Evolutionary conservation across 2,888 invertebrate species (phyloP).

Genomic region (Cetonia aurata): DNA sequence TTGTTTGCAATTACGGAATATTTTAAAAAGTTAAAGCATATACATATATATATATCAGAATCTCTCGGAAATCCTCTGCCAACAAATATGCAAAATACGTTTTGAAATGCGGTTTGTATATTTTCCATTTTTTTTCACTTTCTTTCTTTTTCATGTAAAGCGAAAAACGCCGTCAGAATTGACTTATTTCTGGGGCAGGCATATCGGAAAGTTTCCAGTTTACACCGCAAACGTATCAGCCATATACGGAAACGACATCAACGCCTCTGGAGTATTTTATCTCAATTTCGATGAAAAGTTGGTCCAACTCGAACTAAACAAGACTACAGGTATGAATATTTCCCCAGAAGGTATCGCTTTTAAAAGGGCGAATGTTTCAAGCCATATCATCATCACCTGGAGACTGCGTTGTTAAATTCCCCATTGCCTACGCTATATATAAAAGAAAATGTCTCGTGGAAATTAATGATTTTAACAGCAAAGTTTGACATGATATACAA

Average conservation of each 20-base stretch:
- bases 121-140: background rate
- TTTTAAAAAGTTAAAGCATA: background rate
- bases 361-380: too few relatives aligned
- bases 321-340: conserved; percentile 72
- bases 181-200: conserved; percentile 70
- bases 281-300: conserved; percentile 72
- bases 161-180: conserved; percentile 72
- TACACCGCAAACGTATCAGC: conserved; percentile 73
- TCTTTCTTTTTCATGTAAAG: conserved; percentile 57
- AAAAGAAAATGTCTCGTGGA: background rate
- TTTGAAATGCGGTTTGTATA: background rate
- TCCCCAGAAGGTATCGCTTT: conserved; percentile 45
- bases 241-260: conserved; percentile 70
- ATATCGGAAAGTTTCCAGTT: conserved; percentile 67
- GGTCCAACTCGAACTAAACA: conserved; percentile 76
- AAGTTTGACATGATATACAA: background rate
- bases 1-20: background rate
- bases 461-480: background rate
- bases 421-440: too few relatives aligned
- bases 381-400: too few relatives aligned
- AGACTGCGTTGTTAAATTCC: too few relatives aligned
- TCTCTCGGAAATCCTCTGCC: background rate
- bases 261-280: conserved; percentile 72
- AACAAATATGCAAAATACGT: background rate
- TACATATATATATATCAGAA: background rate